Conservation (phyloP, 2,113 vertebrate species). For the Cryptotis parvus region DNA sequence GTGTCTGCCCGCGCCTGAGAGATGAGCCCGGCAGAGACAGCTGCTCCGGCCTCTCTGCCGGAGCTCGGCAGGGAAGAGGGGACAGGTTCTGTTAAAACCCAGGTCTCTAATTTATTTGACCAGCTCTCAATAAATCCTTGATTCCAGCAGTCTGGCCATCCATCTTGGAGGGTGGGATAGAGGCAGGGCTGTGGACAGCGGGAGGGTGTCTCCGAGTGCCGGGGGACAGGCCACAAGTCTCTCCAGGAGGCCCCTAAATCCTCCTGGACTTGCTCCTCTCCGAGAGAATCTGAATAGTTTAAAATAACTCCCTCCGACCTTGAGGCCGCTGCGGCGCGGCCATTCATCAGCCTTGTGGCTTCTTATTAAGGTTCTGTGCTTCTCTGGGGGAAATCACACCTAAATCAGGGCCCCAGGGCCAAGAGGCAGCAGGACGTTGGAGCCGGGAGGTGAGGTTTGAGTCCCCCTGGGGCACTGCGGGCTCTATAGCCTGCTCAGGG, state of each 20-base stretch:
- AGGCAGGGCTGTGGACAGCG: conserved; percentile 26
- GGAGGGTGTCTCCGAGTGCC: conserved; percentile 51
- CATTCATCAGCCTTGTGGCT: conserved; percentile 71
- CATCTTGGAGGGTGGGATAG: conserved; percentile 72
- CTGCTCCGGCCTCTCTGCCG: not conserved
- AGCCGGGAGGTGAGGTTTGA: not conserved
- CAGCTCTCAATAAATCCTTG: conserved; percentile 76
- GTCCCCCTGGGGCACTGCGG: not conserved
- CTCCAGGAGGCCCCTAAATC: conserved; percentile 75
- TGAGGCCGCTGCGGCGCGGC: conserved; percentile 68
- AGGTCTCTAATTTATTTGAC: conserved; percentile 70
- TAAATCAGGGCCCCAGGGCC: conserved; percentile 72
- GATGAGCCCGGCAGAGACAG: not conserved
- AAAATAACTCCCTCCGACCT: conserved; percentile 77
- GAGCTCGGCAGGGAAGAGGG: not conserved
- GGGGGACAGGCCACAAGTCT: conserved; percentile 58
- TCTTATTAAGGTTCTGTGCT: conserved; percentile 74
- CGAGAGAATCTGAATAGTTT: conserved; percentile 78
- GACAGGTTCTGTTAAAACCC: conserved; percentile 48
- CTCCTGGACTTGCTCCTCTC: conserved; percentile 61
- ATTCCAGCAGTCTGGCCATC: conserved; percentile 70
- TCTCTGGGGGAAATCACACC: conserved; percentile 67
- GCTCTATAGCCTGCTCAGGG: not conserved
- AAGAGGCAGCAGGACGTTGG: not conserved
- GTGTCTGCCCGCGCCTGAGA: not conserved